A percentile compares a stretch with the other conserved stretches of the same genome.
Evolutionary conservation across 2,113 vertebrate species (phyloP).

Genomic region (Pogonocichla stellata): DNA sequence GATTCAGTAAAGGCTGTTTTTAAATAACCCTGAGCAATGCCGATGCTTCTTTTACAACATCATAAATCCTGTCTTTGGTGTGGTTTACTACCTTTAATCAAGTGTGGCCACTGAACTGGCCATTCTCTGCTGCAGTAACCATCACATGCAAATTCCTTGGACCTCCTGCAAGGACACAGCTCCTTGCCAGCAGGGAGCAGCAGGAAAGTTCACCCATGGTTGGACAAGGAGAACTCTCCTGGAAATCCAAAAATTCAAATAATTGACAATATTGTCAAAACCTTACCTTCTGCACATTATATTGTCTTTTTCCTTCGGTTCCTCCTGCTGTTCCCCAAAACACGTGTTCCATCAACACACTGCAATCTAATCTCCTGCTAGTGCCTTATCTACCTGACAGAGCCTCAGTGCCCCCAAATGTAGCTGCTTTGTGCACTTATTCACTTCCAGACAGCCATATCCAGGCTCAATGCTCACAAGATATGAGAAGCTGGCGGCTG

Average conservation of each 20-base stretch:
- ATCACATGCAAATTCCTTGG: not conserved
- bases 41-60: not conserved
- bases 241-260: not conserved
- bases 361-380: not conserved
- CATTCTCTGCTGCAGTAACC: not conserved
- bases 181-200: not conserved
- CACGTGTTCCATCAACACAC: not conserved
- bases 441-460: not conserved
- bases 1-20: not conserved
- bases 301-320: not conserved
- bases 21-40: not conserved
- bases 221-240: not conserved
- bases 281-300: not conserved
- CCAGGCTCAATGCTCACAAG: not conserved
- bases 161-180: not conserved
- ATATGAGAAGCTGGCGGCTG: not conserved
- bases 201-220: rapidly evolving
- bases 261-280: not conserved
- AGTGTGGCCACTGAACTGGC: not conserved
- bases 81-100: not conserved
- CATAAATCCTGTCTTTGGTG: not conserved
- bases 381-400: not conserved
- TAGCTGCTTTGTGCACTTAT: not conserved
- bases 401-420: not conserved
- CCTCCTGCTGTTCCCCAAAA: not conserved